Base-by-base conservation (phyloP, 2,888 invertebrate species). In the Dendrolimus pini region DNA sequence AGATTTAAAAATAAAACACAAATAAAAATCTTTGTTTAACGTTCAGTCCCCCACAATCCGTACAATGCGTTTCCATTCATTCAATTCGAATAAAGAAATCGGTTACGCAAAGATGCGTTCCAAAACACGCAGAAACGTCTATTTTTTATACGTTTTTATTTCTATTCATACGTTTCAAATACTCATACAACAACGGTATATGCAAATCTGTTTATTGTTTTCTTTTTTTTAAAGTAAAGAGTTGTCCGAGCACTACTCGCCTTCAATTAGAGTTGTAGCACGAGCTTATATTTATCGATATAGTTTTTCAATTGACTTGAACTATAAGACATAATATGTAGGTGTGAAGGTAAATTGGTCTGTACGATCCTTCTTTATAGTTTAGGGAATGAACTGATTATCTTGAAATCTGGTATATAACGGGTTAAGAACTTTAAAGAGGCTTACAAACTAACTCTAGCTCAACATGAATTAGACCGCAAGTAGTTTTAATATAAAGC, bases 21-120 rank as follows among this genome's bases (percentile, higher is more conserved):
- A 30, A 30, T 6, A 30, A 6, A 30, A 30, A 6, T 54, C 54
- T 55, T 54, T 60, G 54, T 52, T 41, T 54, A 18, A 56, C 47
- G 54, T 30, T 6, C 58, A 58, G 60, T 63, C 65, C 66, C 66
- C 69, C 69, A 69, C 61, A 68, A 61, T 65, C 52, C 65, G 60
- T 59, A 73, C 72, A 72, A 73, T 70, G 68, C 70, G 65, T 65
- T 66, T 67, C 62, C 62, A 65, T 66, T 68, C 72, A 79, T 82
- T 82, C 77, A 77, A 80, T 82, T 81, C 77, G 68, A 80, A 84
- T 80, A 82, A 77, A 75, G 78, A 80, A 78, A 8, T 65, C 74
- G 66, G 79, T 82, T 82, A 82, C 82, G 84, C 85, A 81, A 81
- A 85, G 84, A 86, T 86, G 84, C 82, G 80, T 82, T 81, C 72